Conservation (phyloP, 2,113 vertebrate species). For the Tonatia bakeri region DNA sequence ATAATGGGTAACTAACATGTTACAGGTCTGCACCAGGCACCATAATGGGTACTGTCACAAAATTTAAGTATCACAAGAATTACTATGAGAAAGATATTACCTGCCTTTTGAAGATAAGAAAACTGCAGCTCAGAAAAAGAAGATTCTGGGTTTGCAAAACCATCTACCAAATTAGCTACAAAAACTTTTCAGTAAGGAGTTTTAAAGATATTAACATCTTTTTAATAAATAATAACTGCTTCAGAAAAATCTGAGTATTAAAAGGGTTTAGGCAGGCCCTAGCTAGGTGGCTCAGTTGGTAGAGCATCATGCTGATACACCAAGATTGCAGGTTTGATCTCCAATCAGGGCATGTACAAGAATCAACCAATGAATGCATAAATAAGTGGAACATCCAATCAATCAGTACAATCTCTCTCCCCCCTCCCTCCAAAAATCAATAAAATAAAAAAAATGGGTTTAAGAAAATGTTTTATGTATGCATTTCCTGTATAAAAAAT, state of each 20-base stretch:
- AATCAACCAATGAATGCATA: no score
- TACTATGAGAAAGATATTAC: background rate
- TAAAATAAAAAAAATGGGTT: background rate
- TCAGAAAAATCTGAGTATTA: background rate
- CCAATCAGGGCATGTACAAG: no score
- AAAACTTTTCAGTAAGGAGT: conserved; percentile 10
- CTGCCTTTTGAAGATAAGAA: background rate
- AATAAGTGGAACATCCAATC: no score
- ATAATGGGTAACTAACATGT: background rate
- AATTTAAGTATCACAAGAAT: background rate
- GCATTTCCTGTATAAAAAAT: background rate
- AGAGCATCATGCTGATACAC: no score
- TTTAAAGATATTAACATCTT: background rate
- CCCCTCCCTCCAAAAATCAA: no score
- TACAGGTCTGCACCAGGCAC: background rate
- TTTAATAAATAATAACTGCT: background rate
- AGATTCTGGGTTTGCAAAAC: conserved; percentile 21
- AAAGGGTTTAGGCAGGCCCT: background rate
- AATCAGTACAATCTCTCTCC: no score
- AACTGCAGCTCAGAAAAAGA: background rate
- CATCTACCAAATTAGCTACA: background rate
- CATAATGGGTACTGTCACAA: background rate
- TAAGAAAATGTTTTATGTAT: conserved; percentile 42
- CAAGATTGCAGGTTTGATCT: no score
- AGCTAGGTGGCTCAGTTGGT: no score